A percentile compares a stretch with the other conserved stretches of the same genome.
Evolutionary conservation across 2,888 invertebrate genomes (phyloP).

Genomic region (Anagyrus pseudococci): DNA sequence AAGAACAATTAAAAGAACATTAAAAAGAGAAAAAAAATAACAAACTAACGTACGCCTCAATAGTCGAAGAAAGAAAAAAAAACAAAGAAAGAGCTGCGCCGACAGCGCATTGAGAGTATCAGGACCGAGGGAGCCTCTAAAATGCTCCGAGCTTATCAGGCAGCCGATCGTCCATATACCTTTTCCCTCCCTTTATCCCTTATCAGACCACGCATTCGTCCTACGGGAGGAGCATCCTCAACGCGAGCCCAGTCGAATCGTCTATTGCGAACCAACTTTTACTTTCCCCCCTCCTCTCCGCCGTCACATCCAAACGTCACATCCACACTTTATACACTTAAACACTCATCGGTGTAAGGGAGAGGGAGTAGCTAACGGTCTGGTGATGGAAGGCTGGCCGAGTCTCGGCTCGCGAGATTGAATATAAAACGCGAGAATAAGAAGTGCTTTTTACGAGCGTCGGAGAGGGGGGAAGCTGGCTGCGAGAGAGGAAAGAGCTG

Average conservation of each 20-base stretch:
- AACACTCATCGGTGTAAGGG: not conserved
- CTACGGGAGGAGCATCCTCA: not conserved
- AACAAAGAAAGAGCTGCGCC: too few species aligned
- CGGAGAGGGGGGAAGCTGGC: not conserved
- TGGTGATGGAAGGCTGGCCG: constrained; percentile 57
- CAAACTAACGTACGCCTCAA: too few species aligned
- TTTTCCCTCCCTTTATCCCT: too few species aligned
- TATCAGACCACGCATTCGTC: constrained; percentile 21
- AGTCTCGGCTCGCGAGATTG: constrained; percentile 51
- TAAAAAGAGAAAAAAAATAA: too few species aligned
- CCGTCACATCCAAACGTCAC: not conserved
- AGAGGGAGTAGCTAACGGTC: constrained; percentile 52
- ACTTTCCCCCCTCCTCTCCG: not conserved
- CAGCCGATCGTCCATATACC: too few species aligned
- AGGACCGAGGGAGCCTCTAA: too few species aligned
- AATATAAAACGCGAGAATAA: constrained; percentile 62
- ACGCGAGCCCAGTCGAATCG: not conserved
- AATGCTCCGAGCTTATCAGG: too few species aligned
- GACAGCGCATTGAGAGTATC: too few species aligned
- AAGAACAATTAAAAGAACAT: too few species aligned
- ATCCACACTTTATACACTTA: not conserved
- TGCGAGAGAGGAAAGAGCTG: constrained; percentile 3
- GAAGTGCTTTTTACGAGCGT: constrained; percentile 59
- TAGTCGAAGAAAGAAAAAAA: too few species aligned
- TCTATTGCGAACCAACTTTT: not conserved